Conservation (phyloP, 2,888 invertebrate species). For the Pocota personata region DNA sequence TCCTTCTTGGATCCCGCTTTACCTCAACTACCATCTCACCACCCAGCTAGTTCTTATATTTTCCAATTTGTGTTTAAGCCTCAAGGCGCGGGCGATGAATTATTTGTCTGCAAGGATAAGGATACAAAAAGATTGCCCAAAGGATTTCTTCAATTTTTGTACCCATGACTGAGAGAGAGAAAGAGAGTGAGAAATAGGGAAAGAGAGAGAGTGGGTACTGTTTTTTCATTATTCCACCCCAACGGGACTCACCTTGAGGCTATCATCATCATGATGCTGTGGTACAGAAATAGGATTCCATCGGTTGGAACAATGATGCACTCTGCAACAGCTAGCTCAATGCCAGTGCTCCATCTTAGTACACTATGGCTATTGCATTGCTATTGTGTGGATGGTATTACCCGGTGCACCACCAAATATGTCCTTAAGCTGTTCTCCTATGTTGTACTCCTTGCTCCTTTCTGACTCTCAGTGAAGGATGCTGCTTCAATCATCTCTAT, state of each 20-base stretch:
- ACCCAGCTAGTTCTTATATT: constrained; percentile 77
- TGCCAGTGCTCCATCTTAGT: constrained; percentile 32
- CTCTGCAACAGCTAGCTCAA: constrained; percentile 33
- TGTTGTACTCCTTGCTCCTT: constrained; percentile 41
- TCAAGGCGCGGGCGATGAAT: constrained; percentile 75
- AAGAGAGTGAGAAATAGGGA: not conserved
- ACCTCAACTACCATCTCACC: constrained; percentile 50
- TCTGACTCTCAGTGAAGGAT: constrained; percentile 21
- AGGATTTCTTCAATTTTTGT: constrained; percentile 68
- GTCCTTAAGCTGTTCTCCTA: constrained; percentile 47
- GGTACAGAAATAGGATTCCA: constrained; percentile 63
- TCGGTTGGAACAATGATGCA: constrained; percentile 65
- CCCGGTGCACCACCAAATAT: constrained; percentile 62
- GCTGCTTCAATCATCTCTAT: constrained; percentile 38
- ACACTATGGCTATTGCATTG: constrained; percentile 51
- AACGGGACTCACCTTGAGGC: constrained; percentile 62
- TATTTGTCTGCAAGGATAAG: constrained; percentile 76
- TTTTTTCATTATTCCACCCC: constrained; percentile 71
- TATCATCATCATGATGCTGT: constrained; percentile 68
- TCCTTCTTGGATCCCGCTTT: constrained; percentile 59
- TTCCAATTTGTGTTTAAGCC: constrained; percentile 76
- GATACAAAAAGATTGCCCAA: constrained; percentile 72
- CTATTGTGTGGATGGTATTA: constrained; percentile 51
- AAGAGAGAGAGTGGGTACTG: constrained; percentile 33
- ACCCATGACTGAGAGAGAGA: constrained; percentile 20